Evolutionary conservation across 1,140 invertebrate species (phyloP).

Genomic region (Argopecten irradians): DNA sequence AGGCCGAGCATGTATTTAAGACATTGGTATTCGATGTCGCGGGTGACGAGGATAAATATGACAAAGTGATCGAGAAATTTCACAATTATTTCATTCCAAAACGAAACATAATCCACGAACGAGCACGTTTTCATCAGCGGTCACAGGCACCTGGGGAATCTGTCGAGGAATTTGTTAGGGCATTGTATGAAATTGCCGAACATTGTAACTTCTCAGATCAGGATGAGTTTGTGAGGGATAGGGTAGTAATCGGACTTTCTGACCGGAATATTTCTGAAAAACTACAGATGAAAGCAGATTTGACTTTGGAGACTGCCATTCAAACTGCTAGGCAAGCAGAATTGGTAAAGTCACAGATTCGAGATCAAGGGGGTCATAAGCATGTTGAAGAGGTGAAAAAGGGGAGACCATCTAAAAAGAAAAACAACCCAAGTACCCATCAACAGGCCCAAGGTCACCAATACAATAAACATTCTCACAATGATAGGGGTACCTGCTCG

Average conservation of each 20-base stretch:
- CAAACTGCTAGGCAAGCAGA: conserved; percentile 34
- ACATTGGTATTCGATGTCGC: conserved; percentile 32
- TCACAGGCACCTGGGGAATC: conserved; percentile 38
- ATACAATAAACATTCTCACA: not conserved
- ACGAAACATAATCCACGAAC: conserved; percentile 49
- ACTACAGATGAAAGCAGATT: conserved; percentile 42
- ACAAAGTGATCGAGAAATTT: conserved; percentile 43
- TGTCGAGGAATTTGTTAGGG: conserved; percentile 40
- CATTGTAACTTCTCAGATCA: conserved; percentile 42
- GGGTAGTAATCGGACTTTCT: conserved; percentile 45
- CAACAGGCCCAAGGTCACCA: not conserved
- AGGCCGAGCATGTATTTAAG: conserved; percentile 45
- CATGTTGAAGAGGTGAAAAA: not conserved
- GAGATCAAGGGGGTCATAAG: conserved; percentile 1
- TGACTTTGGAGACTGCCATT: conserved; percentile 45
- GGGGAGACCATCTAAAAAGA: not conserved
- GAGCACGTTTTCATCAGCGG: conserved; percentile 35
- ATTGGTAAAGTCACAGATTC: conserved; percentile 42
- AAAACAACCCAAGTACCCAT: not conserved
- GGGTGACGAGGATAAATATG: conserved; percentile 39
- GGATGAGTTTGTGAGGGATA: conserved; percentile 40
- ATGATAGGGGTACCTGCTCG: not conserved
- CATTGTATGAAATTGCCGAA: conserved; percentile 46
- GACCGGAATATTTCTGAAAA: conserved; percentile 39
- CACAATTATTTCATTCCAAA: conserved; percentile 50